Percentiles rank a stretch among this genome's conserved stretches.
These are phyloP conservation scores for Aurelia aurita complex sp. Pacific DNA, from an alignment of 30 jellyfish, hydroid and myxozoan species.

Conservation along the genomic window DNA sequence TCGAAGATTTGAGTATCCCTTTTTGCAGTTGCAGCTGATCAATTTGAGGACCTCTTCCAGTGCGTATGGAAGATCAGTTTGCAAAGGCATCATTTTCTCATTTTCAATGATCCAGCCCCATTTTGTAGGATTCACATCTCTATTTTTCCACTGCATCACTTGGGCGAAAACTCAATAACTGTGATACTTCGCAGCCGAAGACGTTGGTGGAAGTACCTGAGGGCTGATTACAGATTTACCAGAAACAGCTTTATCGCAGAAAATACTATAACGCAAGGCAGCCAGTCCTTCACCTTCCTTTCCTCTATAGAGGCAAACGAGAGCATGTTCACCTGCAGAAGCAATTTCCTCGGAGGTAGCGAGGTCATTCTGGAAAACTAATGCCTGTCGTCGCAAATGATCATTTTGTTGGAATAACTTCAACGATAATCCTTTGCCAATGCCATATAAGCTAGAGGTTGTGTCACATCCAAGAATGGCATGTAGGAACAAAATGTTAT, in stretches of 20 bases:
- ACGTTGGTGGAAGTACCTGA: constrained; percentile 49
- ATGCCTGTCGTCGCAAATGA: neutral
- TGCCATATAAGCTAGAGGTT: constrained; percentile 61
- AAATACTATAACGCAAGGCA: too few relatives aligned
- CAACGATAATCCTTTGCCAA: constrained; percentile 59
- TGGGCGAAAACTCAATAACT: constrained; percentile 34
- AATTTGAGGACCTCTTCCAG: too few relatives aligned
- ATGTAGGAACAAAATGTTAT: too few relatives aligned
- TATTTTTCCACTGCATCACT: too few relatives aligned
- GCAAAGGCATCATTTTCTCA: too few relatives aligned
- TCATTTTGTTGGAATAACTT: constrained; percentile 10
- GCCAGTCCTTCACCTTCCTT: constrained; percentile 12
- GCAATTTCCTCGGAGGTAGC: constrained; percentile 13
- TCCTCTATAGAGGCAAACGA: constrained; percentile 40
- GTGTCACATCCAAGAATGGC: constrained; percentile 68
- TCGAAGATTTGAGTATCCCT: too few relatives aligned
- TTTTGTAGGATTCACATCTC: too few relatives aligned
- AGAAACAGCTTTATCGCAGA: constrained; percentile 53
- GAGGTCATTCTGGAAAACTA: neutral
- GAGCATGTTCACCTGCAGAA: constrained; percentile 47
- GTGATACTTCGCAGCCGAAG: constrained; percentile 76
- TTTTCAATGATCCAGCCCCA: too few relatives aligned
- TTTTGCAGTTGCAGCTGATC: too few relatives aligned
- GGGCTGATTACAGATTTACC: constrained; percentile 46
- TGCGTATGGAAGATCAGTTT: too few relatives aligned